Evolutionary conservation across 2,888 invertebrate species (phyloP).

Genomic region (Lobophora halterata): DNA sequence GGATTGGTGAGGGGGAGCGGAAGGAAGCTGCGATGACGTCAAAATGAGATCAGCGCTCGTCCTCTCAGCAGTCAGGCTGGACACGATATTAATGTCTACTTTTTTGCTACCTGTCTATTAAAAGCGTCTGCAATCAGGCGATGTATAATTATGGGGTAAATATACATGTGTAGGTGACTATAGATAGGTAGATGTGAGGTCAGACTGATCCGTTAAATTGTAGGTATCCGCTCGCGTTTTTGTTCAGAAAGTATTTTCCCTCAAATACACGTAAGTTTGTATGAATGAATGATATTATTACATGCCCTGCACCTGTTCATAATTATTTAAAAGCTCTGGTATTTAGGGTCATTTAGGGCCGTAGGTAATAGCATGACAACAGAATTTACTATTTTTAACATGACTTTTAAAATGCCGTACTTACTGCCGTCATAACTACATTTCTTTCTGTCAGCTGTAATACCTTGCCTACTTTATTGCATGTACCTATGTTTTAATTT

Average conservation of each 20-base stretch:
- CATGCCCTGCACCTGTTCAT: slow-evolving; percentile 11
- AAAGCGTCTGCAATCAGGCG: slow-evolving; percentile 17
- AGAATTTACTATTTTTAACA: slow-evolving; percentile 11
- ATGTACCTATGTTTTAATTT: no score
- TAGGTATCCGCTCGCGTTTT: slow-evolving; percentile 1
- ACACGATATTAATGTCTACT: slow-evolving; percentile 26
- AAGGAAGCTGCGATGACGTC: slow-evolving; percentile 62
- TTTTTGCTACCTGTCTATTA: slow-evolving; percentile 25
- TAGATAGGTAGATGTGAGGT: background rate
- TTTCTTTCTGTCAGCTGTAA: background rate
- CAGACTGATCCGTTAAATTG: background rate
- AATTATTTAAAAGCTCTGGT: background rate
- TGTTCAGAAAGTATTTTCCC: background rate
- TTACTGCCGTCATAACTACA: background rate
- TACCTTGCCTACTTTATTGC: no score
- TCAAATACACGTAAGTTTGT: slow-evolving; percentile 5
- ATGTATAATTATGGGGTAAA: slow-evolving; percentile 9
- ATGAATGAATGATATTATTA: slow-evolving; percentile 11
- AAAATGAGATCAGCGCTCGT: slow-evolving; percentile 52
- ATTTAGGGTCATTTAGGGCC: background rate
- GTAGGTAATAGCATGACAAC: slow-evolving; percentile 1
- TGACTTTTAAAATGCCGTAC: background rate
- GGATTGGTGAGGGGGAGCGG: slow-evolving; percentile 38
- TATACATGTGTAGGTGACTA: no score
- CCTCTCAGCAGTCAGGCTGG: slow-evolving; percentile 34